Conservation (phyloP, 1,140 invertebrate genomes). For the Danaus plexippus region DNA sequence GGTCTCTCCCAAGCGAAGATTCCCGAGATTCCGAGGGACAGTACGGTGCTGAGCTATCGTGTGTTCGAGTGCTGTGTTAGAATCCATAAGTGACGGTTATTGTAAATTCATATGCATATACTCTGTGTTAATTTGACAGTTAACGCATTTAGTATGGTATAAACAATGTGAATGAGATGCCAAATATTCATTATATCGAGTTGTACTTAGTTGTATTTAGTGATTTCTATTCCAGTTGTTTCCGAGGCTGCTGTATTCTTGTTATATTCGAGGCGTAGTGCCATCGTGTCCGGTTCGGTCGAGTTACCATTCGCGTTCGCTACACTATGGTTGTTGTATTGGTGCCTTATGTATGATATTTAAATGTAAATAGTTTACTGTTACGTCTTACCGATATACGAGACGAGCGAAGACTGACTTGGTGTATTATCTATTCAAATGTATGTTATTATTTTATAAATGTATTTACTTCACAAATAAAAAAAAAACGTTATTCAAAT, state of each 20-base stretch:
- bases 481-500: slow-evolving; percentile 38
- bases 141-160: slow-evolving; percentile 46
- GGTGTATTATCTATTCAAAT: slow-evolving; percentile 53
- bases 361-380: slow-evolving; percentile 23
- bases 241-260: slow-evolving; percentile 29
- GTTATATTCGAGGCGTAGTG: slow-evolving; percentile 25
- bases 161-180: slow-evolving; percentile 52
- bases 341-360: slow-evolving; percentile 28
- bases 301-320: slow-evolving; percentile 29
- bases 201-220: slow-evolving; percentile 26
- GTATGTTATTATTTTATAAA: slow-evolving; percentile 38
- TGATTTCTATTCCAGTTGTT: slow-evolving; percentile 37
- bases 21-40: no score
- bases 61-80: slow-evolving; percentile 46
- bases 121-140: slow-evolving; percentile 44
- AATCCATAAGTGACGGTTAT: slow-evolving; percentile 43
- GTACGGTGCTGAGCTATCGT: neutral
- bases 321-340: slow-evolving; percentile 26
- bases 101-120: slow-evolving; percentile 30
- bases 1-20: no score
- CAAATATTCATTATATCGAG: slow-evolving; percentile 51
- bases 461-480: slow-evolving; percentile 59
- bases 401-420: slow-evolving; percentile 70
- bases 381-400: slow-evolving; percentile 47
- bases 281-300: slow-evolving; percentile 29